Evolutionary conservation across 2,797 vertebrate genomes (phyloP).

Genomic region (Onychomys arenicola): DNA sequence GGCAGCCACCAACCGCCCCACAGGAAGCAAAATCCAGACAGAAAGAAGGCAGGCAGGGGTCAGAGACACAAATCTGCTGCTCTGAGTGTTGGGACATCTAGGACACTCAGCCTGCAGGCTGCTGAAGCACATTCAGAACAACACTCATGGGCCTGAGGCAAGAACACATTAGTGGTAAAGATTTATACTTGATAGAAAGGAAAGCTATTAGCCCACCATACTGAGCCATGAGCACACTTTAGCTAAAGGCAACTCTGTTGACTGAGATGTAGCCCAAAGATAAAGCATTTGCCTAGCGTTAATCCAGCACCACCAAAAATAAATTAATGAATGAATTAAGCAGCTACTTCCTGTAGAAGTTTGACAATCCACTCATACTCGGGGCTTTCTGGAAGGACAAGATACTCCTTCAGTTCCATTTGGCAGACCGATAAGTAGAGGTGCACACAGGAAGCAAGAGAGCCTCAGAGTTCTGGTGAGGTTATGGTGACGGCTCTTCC

Average conservation of each 20-base stretch:
- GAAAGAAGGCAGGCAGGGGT: neutral
- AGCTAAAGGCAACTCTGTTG: neutral
- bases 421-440: neutral
- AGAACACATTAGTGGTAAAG: neutral
- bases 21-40: neutral
- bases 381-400: neutral
- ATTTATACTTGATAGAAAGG: neutral
- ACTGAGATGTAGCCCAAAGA: neutral
- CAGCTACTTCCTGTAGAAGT: neutral
- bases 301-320: neutral
- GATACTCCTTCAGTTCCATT: neutral
- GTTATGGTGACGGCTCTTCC: neutral
- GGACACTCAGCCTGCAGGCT: too few species aligned
- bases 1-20: neutral
- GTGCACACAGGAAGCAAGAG: neutral
- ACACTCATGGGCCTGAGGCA: neutral
- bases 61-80: neutral
- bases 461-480: neutral
- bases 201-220: neutral
- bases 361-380: neutral
- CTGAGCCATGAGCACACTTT: neutral
- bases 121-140: neutral
- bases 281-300: neutral
- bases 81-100: rapidly evolving
- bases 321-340: neutral